These are phyloP conservation scores for Habrosyne pyritoides DNA, from an alignment of 2,888 invertebrate genomes.

Conservation along the genomic window DNA sequence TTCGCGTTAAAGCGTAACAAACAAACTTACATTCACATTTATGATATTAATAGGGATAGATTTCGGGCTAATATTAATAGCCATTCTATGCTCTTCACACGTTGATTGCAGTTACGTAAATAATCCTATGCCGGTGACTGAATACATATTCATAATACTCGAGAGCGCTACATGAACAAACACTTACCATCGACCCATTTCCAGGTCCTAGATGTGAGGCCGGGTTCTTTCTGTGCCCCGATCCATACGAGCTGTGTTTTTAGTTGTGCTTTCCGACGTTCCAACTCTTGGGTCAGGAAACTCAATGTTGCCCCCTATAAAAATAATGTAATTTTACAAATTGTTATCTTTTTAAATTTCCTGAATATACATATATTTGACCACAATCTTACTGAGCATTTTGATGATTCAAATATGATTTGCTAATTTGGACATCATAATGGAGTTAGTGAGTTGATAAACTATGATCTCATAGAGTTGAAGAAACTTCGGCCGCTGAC, in stretches of 20 bases:
- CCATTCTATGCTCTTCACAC: not conserved
- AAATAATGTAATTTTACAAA: conserved; percentile 1
- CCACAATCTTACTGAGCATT: too few relatives aligned
- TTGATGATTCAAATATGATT: too few relatives aligned
- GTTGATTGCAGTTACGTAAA: not conserved
- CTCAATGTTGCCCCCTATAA: conserved; percentile 84
- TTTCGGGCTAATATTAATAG: too few relatives aligned
- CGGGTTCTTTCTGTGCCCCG: conserved; percentile 94
- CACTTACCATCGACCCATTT: conserved; percentile 93
- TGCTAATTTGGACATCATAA: too few relatives aligned
- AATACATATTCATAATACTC: not conserved
- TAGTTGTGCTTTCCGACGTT: conserved; percentile 89
- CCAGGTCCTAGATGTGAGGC: conserved; percentile 92
- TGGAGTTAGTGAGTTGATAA: too few relatives aligned
- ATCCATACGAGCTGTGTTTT: conserved; percentile 96
- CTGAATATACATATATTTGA: not conserved
- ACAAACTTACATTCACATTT: too few relatives aligned
- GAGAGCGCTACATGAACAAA: not conserved
- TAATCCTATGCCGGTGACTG: not conserved
- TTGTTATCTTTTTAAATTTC: too few relatives aligned
- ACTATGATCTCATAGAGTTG: too few relatives aligned
- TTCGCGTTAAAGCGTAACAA: too few relatives aligned
- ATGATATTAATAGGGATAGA: too few relatives aligned
- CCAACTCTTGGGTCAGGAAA: conserved; percentile 90
- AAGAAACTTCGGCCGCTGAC: too few relatives aligned